Conservation (phyloP, 1,140 invertebrate genomes). For the Chelonus insularis region DNA sequence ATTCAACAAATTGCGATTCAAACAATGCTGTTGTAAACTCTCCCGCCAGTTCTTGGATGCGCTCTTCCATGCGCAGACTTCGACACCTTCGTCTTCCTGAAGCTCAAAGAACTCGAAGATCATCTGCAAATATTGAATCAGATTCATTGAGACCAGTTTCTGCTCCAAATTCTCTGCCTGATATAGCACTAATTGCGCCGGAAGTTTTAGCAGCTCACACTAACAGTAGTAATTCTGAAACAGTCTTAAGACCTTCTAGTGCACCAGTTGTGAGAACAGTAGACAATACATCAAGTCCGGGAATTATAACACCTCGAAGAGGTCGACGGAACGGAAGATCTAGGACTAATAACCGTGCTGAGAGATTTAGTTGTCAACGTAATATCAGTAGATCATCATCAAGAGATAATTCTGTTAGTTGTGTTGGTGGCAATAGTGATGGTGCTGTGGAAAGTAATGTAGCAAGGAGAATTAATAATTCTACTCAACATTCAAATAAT, state of each 20-base stretch:
- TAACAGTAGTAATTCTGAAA: constrained; percentile 41
- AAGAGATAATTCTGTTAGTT: constrained; percentile 6
- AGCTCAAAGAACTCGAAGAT: constrained; percentile 24
- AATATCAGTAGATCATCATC: constrained; percentile 15
- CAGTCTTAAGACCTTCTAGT: constrained; percentile 45
- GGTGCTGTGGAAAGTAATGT: constrained; percentile 14
- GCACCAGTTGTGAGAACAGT: constrained; percentile 40
- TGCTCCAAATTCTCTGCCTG: constrained; percentile 50
- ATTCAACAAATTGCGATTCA: background rate
- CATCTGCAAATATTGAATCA: background rate
- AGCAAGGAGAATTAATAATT: background rate
- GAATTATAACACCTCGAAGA: constrained; percentile 24
- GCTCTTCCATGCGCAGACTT: constrained; percentile 55
- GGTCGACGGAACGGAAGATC: constrained; percentile 27
- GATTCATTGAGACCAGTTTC: constrained; percentile 8
- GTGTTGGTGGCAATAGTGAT: constrained; percentile 5
- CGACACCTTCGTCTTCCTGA: constrained; percentile 52
- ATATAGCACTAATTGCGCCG: constrained; percentile 54
- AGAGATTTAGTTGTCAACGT: constrained; percentile 5
- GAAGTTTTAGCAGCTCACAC: constrained; percentile 56
- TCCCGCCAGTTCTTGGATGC: constrained; percentile 47
- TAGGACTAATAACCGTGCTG: constrained; percentile 3
- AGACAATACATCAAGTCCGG: background rate
- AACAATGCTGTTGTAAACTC: constrained; percentile 14
- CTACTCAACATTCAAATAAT: background rate